Conservation (phyloP, 30 jellyfish, hydroid and myxozoan species). For the Nemopilema nomurai region DNA sequence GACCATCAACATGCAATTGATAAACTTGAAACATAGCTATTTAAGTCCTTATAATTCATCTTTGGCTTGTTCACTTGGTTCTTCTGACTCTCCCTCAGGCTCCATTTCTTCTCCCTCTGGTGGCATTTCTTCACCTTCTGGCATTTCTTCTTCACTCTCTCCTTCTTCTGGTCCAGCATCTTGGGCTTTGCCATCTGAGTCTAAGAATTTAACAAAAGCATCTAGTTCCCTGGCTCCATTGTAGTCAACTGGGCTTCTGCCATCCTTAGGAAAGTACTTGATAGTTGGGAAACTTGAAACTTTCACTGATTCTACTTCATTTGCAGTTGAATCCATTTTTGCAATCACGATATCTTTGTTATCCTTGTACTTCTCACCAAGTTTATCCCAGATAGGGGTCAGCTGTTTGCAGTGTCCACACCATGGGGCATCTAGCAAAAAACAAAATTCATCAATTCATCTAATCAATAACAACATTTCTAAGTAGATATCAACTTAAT, state of each 20-base stretch:
- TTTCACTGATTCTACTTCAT: slow-evolving; percentile 97
- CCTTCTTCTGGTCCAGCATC: slow-evolving; percentile 59
- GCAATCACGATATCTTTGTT: slow-evolving; percentile 87
- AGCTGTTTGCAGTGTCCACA: slow-evolving; percentile 99
- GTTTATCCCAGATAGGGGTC: slow-evolving; percentile 99
- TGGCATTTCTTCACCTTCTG: slow-evolving; percentile 65
- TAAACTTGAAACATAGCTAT: neutral
- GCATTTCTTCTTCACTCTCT: slow-evolving; percentile 54
- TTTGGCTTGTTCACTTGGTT: slow-evolving; percentile 40
- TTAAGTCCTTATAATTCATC: slow-evolving; percentile 45
- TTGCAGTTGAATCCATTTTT: slow-evolving; percentile 98
- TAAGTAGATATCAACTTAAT: neutral
- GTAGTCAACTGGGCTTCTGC: slow-evolving; percentile 88
- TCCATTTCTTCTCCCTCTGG: slow-evolving; percentile 62
- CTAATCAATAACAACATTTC: neutral
- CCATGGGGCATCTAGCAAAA: slow-evolving; percentile 98
- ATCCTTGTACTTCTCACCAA: slow-evolving; percentile 93
- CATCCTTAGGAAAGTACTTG: slow-evolving; percentile 90
- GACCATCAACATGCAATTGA: neutral
- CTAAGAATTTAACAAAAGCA: slow-evolving; percentile 88
- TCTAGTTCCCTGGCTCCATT: slow-evolving; percentile 98
- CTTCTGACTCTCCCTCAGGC: slow-evolving; percentile 61
- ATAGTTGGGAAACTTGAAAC: slow-evolving; percentile 97
- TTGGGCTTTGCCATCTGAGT: slow-evolving; percentile 91
- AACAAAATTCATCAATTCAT: neutral